phyloP scores from a whole-genome alignment of 2,113 vertebrate genomes.

The Sebastes schlegelii region DNA sequence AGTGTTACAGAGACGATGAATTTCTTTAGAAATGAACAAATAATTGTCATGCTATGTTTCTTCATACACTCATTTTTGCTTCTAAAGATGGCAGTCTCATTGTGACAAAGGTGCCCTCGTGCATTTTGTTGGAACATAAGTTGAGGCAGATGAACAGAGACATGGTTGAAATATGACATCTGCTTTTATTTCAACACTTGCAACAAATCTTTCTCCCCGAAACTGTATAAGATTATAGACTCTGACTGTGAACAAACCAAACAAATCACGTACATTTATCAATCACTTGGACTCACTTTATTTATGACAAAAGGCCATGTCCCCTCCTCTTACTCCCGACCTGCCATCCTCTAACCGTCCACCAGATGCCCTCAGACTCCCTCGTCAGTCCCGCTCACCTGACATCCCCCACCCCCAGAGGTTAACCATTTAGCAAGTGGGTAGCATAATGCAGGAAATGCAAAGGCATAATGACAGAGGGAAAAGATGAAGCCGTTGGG shows the following conservation, averaged over 20 bases:
- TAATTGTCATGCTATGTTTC: background rate
- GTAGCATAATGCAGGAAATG: no score
- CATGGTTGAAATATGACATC: background rate
- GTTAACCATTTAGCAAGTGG: no score
- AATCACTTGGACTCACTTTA: background rate
- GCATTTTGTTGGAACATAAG: background rate
- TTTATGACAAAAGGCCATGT: background rate
- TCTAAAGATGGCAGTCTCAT: background rate
- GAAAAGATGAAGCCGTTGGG: no score
- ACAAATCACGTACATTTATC: background rate
- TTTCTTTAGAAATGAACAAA: background rate
- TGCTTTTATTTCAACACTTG: background rate
- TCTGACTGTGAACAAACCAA: background rate
- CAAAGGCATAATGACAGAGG: no score
- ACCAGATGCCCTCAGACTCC: no score
- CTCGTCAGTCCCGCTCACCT: no score
- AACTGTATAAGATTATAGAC: background rate
- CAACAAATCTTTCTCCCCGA: background rate
- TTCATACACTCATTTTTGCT: background rate
- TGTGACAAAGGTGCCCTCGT: background rate
- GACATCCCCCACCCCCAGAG: no score
- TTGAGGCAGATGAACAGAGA: background rate
- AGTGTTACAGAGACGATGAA: no score
- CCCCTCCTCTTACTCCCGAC: no score
- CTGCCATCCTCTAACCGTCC: no score